phyloP scores from a whole-genome alignment of 23 tunicate species.

The Ascidia mentula region DNA sequence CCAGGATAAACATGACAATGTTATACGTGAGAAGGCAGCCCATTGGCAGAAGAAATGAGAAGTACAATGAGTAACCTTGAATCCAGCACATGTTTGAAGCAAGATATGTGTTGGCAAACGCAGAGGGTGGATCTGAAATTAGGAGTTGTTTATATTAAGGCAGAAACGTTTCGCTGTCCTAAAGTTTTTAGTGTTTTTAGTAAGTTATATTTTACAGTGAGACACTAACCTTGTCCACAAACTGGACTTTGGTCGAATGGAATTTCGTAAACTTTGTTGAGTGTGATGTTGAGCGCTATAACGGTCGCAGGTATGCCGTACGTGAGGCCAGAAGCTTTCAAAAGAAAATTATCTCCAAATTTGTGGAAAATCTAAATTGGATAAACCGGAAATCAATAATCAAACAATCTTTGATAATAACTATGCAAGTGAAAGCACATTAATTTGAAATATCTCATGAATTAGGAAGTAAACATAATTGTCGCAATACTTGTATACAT shows the following conservation, averaged over 20 bases:
- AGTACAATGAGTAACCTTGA: slow-evolving; percentile 46
- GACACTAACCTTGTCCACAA: slow-evolving; percentile 1
- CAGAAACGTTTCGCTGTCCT: no score
- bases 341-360: background rate
- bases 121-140: background rate
- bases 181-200: no score
- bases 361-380: slow-evolving; percentile 4
- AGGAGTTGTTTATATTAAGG: background rate
- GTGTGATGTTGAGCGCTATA: background rate
- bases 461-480: no score
- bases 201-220: no score
- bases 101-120: background rate
- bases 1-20: slow-evolving; percentile 23
- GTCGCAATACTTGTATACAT: no score
- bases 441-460: no score
- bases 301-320: slow-evolving; percentile 5
- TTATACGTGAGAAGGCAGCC: slow-evolving; percentile 43
- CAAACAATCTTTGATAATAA: no score
- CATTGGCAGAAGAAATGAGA: slow-evolving; percentile 50
- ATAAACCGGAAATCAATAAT: no score
- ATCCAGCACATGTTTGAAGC: slow-evolving; percentile 64
- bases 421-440: no score
- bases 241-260: background rate
- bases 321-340: background rate
- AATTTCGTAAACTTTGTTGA: background rate